Evolutionary conservation across 1,140 invertebrate species (phyloP).

Genomic region (Antheraea pernyi): DNA sequence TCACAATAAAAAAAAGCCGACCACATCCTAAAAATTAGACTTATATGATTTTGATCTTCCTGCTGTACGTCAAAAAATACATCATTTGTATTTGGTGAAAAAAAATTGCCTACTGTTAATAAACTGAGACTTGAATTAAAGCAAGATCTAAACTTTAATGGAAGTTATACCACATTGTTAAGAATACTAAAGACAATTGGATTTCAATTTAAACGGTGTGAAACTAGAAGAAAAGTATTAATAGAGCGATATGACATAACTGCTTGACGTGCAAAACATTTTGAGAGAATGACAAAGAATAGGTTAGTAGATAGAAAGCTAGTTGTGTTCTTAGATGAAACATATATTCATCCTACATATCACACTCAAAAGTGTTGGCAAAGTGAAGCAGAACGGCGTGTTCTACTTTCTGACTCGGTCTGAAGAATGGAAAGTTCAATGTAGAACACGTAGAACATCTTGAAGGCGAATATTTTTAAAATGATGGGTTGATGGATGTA

Average conservation of each 20-base stretch:
- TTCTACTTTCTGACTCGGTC: slow-evolving; percentile 16
- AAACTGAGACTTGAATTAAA: slow-evolving; percentile 12
- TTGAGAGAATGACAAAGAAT: slow-evolving; percentile 24
- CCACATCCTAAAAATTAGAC: slow-evolving; percentile 23
- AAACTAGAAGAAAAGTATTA: slow-evolving; percentile 29
- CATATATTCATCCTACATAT: slow-evolving; percentile 30
- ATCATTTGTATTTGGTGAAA: slow-evolving; percentile 21
- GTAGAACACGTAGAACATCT: too few species aligned
- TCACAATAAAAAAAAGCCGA: slow-evolving; percentile 25
- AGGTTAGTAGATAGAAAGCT: slow-evolving; percentile 22
- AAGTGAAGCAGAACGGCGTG: slow-evolving; percentile 23
- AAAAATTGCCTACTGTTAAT: slow-evolving; percentile 9
- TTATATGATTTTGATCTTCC: slow-evolving; percentile 30
- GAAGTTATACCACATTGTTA: slow-evolving; percentile 13
- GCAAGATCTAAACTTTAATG: slow-evolving; percentile 10
- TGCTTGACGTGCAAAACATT: slow-evolving; percentile 25
- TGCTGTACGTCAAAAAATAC: slow-evolving; percentile 27
- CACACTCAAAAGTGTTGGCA: slow-evolving; percentile 25
- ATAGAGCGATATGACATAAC: slow-evolving; percentile 26
- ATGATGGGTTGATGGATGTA: too few species aligned
- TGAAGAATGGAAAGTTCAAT: too few species aligned
- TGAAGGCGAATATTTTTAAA: too few species aligned
- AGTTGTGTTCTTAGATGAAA: slow-evolving; percentile 30
- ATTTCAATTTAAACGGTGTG: slow-evolving; percentile 39
- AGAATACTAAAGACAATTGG: slow-evolving; percentile 53